Evolutionary conservation across 2,888 invertebrate genomes (phyloP).

Genomic region (Ariolimax columbianus): DNA sequence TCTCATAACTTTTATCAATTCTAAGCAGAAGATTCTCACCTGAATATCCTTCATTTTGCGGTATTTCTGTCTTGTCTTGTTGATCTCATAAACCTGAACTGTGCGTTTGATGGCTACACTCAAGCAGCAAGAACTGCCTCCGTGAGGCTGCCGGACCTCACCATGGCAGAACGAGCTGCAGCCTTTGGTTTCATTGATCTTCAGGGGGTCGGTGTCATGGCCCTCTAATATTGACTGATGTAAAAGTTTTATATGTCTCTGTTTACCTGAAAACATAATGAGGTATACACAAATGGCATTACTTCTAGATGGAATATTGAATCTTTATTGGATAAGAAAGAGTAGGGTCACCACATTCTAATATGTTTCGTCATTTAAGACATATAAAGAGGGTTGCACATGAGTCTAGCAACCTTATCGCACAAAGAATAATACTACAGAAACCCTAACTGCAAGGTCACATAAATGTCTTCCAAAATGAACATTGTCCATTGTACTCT

Average conservation of each 20-base stretch:
- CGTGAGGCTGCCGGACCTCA: conserved; percentile 62
- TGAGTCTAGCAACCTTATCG: no score
- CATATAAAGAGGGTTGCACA: no score
- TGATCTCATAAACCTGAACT: conserved; percentile 95
- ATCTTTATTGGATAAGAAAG: no score
- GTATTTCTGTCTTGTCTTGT: conserved; percentile 86
- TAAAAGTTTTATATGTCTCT: conserved; percentile 92
- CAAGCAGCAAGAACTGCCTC: conserved; percentile 80
- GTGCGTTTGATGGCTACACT: conserved; percentile 93
- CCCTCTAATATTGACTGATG: conserved; percentile 96
- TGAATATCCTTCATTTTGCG: conserved; percentile 91
- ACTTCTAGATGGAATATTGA: no score
- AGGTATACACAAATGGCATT: no score
- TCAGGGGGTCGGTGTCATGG: conserved; percentile 97
- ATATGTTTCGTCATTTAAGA: no score
- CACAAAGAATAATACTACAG: no score
- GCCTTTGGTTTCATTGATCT: conserved; percentile 91
- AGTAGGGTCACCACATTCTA: no score
- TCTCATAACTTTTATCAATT: no score
- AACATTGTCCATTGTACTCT: no score
- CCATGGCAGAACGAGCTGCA: conserved; percentile 90
- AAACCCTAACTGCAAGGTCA: no score
- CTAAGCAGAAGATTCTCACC: conserved; percentile 5
- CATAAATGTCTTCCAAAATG: no score
- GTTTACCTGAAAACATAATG: conserved; percentile 84